Conservation (phyloP, 1,140 invertebrate species). For the Diploscapter pachys region DNA sequence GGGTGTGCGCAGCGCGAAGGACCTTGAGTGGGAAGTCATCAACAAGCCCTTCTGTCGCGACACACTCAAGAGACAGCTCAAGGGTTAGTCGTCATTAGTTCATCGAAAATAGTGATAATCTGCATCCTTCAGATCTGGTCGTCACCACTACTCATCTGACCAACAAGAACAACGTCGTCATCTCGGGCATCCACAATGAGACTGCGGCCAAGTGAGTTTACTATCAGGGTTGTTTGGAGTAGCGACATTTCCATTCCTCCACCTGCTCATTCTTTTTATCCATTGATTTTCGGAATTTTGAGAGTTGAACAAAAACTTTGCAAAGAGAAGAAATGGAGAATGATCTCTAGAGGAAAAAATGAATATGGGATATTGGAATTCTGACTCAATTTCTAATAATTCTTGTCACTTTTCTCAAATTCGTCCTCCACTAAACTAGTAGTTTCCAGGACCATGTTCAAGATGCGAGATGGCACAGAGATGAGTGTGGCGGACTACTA, state of each 20-base stretch:
- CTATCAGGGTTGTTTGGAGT: too few relatives aligned
- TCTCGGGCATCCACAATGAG: conserved; percentile 11
- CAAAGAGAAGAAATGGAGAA: too few relatives aligned
- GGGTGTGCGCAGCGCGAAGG: not conserved
- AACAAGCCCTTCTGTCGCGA: not conserved
- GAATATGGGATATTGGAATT: too few relatives aligned
- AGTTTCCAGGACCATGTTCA: conserved; percentile 24
- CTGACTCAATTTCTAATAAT: not conserved
- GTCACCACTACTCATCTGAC: conserved; percentile 18
- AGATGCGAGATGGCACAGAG: conserved; percentile 4
- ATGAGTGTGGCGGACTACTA: conserved; percentile 16
- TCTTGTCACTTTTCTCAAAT: not conserved
- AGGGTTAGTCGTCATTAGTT: not conserved
- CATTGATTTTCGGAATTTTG: too few relatives aligned
- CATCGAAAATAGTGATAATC: not conserved
- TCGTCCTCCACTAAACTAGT: not conserved
- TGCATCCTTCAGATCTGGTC: conserved; percentile 3
- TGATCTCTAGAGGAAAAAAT: too few relatives aligned
- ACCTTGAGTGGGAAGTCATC: not conserved
- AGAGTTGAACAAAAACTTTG: too few relatives aligned
- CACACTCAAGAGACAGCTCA: conserved; percentile 6
- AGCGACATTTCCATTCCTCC: too few relatives aligned
- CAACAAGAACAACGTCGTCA: conserved; percentile 17
- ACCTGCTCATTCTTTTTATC: too few relatives aligned
- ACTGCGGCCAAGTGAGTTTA: conserved; percentile 6